Base-by-base conservation (phyloP, 2,113 vertebrate species). In the Ariopsis seemanni region DNA sequence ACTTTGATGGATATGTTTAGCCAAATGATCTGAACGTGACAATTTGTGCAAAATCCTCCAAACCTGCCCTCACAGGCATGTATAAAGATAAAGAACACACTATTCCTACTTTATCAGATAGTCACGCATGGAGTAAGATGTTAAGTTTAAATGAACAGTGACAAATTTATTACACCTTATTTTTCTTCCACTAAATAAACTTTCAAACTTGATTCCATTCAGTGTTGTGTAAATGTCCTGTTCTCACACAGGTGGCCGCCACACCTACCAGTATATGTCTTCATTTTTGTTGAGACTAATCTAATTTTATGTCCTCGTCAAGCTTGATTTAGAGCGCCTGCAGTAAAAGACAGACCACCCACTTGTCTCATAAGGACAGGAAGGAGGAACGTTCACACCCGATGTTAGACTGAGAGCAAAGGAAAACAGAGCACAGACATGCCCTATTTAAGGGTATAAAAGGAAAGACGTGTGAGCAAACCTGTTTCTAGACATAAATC, bases 271-370 rank as follows among this genome's bases (percentile, higher is more conserved):
- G 48, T 72, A 85, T 85, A 77, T 27, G 9, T 77, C 72, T 85
- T 77, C n/a, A 63, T 63, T 85, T 77, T n/a, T 78, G 57, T 52
- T 77, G 84, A 85, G 57, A 63, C 72, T 85, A 53, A 77, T 77
- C 84, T 78, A 63, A 85, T 85, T 63, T n/a, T 22, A 58, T 60
- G 55, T 15, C 55, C 69, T 85, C 71, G 53, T 63, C 84, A 77
- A 27, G 84, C 57, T 63, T 52, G 57, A 50, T 85, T 85, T 63
- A 50, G 69, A 82, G 57, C 15, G 50, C 34, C 34, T 82, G 83
- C 50, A 53, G 57, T 30, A 74, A 48, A 62, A 62, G 34, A 77
- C 30, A 77, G 42, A 77, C 71, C 72, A 5, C 55, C 84, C 83
- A 74, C 71, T 75, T 22, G 7, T 60, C 55, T 85, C 77, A 85